Evolutionary conservation across 2,888 invertebrate genomes (phyloP), one percentile per base, ranked within the genome.

Genomic region (Nezara viridula): DNA sequence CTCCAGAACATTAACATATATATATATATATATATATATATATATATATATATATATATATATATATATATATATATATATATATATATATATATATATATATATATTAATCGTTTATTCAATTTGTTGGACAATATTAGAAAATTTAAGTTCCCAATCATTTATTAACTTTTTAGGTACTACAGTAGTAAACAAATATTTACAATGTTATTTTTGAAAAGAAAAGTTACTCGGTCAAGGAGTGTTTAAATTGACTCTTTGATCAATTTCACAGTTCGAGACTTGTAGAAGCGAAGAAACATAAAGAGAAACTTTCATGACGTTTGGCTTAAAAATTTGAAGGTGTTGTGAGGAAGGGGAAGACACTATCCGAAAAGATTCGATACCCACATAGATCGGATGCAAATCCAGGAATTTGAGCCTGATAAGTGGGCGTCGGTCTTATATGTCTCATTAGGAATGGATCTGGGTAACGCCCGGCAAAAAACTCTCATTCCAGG

Each of bases 141-240:
- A 27, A 66, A 32, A 2, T 66, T 27, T 27, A 16, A 3, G 32
- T 66, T 66, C 32, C 2, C 66, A 32, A 60, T 60, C 5, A 60
- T 10, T 24, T n/a, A 24, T 24, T 12, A 10, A 24, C 16, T n/a
- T n/a, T n/a, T n/a, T n/a, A n/a, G n/a, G n/a, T n/a, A n/a, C n/a
- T n/a, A n/a, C n/a, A n/a, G n/a, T n/a, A n/a, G n/a, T n/a, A n/a
- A n/a, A n/a, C n/a, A n/a, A n/a, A n/a, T n/a, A n/a, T n/a, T n/a
- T n/a, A n/a, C n/a, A n/a, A n/a, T n/a, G n/a, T n/a, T 60, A 60
- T 60, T 60, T n/a, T 60, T 60, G 10, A 60, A 5, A 60, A 60
- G 5, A 66, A 66, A 66, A 66, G 66, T 32, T 32, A 66, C 66
- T 66, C 66, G 66, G 32, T 66, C 66, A 66, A 66, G 66, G 66